These are phyloP conservation scores for Toxostoma redivivum DNA, from an alignment of 2,113 vertebrate genomes.

Conservation along the genomic window DNA sequence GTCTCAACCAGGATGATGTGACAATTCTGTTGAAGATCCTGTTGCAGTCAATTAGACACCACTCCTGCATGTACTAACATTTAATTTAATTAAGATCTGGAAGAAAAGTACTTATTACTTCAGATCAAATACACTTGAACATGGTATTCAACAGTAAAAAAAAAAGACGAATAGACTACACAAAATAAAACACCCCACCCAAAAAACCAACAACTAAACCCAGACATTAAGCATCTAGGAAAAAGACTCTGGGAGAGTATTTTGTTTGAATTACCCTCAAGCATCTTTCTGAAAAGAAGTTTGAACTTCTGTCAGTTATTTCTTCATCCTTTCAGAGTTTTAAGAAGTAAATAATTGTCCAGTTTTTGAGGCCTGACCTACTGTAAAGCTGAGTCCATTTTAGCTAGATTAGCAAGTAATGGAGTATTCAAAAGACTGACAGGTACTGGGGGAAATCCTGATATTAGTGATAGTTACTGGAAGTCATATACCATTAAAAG, in stretches of 20 bases:
- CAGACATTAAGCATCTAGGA: not conserved
- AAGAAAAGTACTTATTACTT: not conserved
- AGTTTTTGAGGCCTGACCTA: not conserved
- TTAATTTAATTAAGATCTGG: not conserved
- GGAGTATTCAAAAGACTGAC: not conserved
- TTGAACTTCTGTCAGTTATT: not conserved
- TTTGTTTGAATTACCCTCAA: not conserved
- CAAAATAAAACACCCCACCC: not conserved
- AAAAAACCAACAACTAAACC: fast-evolving
- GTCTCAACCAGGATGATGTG: not conserved
- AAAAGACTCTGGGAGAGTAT: not conserved
- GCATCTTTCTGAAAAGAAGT: not conserved
- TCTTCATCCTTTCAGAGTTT: not conserved
- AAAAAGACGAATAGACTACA: not conserved
- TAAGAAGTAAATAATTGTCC: not conserved
- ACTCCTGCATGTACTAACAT: not conserved
- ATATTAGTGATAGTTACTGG: too few species aligned
- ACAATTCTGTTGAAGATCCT: not conserved
- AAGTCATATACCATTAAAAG: not conserved
- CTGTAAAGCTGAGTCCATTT: not conserved
- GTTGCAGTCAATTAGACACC: not conserved
- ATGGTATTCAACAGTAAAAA: not conserved
- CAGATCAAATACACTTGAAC: not conserved
- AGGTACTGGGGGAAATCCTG: not conserved
- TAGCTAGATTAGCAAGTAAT: not conserved